phyloP scores from a whole-genome alignment of 1,140 invertebrate genomes.

The Triops longicaudatus region DNA sequence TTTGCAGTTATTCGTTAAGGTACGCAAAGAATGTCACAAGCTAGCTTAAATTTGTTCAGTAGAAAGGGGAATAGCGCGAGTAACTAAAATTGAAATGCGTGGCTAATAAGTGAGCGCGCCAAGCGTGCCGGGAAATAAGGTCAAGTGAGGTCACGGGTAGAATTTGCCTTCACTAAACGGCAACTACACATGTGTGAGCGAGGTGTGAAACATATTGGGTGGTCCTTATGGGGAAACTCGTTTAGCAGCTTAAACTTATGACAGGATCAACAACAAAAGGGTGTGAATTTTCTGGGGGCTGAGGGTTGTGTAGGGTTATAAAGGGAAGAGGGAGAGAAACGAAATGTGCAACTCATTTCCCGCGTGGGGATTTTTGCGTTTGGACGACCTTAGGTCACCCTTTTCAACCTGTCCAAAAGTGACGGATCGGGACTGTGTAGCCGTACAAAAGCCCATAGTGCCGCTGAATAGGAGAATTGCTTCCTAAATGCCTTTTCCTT shows the following conservation, averaged over 20 bases:
- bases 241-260: not conserved
- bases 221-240: not conserved
- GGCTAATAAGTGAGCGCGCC: not conserved
- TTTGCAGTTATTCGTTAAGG: not conserved
- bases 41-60: too few species aligned
- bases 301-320: too few species aligned
- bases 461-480: conserved; percentile 6
- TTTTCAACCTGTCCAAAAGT: conserved; percentile 5
- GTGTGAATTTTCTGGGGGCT: not conserved
- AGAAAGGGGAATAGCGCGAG: too few species aligned
- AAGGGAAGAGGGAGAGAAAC: not conserved
- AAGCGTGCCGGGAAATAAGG: conserved; percentile 1
- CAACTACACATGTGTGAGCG: not conserved
- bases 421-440: not conserved
- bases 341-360: conserved; percentile 15
- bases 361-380: conserved; percentile 3
- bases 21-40: too few species aligned
- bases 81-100: not conserved
- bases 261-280: conserved; percentile 15
- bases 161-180: not conserved
- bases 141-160: not conserved
- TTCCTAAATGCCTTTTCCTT: conserved; percentile 7
- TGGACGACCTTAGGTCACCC: not conserved
- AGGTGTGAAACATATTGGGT: not conserved
- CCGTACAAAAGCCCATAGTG: not conserved